A percentile compares a stretch with the other conserved stretches of the same genome.
Conservation (phyloP, 2,888 invertebrate genomes). For the Meliscaeva auricollis region DNA sequence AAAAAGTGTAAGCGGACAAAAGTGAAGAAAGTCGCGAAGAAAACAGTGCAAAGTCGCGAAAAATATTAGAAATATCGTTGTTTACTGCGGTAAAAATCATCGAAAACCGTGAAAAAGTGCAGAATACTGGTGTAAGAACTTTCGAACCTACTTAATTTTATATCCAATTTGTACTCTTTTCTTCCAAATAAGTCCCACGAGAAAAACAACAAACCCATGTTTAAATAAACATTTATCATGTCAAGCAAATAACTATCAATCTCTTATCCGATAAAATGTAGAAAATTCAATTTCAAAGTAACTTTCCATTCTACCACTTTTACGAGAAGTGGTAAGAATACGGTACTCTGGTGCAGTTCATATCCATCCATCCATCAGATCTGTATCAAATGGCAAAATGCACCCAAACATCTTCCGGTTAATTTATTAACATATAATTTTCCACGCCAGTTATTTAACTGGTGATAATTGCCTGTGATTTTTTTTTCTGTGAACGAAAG, state of each 20-base stretch:
- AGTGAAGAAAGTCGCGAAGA: too few relatives aligned
- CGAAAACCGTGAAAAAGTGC: too few relatives aligned
- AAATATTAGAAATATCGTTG: too few relatives aligned
- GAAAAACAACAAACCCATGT: constrained; percentile 39
- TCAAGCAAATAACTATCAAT: constrained; percentile 34
- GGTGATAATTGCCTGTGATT: constrained; percentile 70
- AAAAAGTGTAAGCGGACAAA: too few relatives aligned
- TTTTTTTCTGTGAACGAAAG: neutral
- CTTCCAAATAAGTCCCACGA: constrained; percentile 32
- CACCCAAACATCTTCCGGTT: constrained; percentile 76
- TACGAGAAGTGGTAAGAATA: too few relatives aligned
- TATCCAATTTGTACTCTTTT: too few relatives aligned
- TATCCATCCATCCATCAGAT: constrained; percentile 19
- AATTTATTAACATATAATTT: constrained; percentile 79
- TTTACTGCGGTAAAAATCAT: too few relatives aligned
- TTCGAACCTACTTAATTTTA: too few relatives aligned
- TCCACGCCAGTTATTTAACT: constrained; percentile 78
- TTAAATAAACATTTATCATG: constrained; percentile 43
- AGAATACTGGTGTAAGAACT: too few relatives aligned
- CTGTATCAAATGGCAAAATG: constrained; percentile 26
- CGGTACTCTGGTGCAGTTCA: neutral
- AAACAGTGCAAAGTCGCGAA: too few relatives aligned
- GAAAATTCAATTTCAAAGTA: constrained; percentile 66
- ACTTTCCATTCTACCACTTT: constrained; percentile 54
- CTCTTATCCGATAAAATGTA: constrained; percentile 58